Base-by-base conservation (phyloP, 2,113 vertebrate species). In the Cololabis saira region DNA sequence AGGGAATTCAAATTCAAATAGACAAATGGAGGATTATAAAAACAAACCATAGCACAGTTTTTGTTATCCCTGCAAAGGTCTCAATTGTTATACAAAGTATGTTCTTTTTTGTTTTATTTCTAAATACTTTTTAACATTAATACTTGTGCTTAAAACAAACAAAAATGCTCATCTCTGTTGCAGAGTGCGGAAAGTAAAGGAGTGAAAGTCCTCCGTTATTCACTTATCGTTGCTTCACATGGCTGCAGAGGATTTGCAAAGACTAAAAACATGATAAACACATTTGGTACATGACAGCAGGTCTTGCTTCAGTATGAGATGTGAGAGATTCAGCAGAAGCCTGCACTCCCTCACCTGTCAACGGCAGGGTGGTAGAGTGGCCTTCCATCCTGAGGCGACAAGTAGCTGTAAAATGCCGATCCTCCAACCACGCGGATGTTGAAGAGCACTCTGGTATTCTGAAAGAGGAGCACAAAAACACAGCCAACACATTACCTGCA, bases 351-450 rank as follows among this genome's bases (percentile, higher is more conserved):
- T 94, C 90, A 99, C 97, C 96, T 96, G 91, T 97, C 95, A 0
- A 98, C 76, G 1, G 95, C 93, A 0, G 96, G 95, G 83, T 98
- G 96, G 82, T 89, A 92, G 57, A 99, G 96, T 0, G 97, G 97
- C 12, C 58, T 91, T 0, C 84, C 82, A 16, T 98, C 96, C 86
- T 95, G 93, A 0, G 96, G 92, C 37, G 94, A 95, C 73, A 99
- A 90, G 87, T 98, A 98, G 84, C 93, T 90, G 58, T 93, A 94
- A 63, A 93, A 89, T 0, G 78, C 66, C 0, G 93, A 91, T 18
- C 90, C 92, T 21, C 94, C 96, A 0, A 94, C 94, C 61, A 98
- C 93, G 1, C 95, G 92, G 76, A 98, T 83, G 61, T 93, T 94
- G 87, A 98, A 98, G 47, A 96, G 87, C 27, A 90, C 85, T 58